Evolutionary conservation across 2,113 vertebrate species (phyloP), one percentile per base, ranked within the genome.

Genomic region (Eira barbara): DNA sequence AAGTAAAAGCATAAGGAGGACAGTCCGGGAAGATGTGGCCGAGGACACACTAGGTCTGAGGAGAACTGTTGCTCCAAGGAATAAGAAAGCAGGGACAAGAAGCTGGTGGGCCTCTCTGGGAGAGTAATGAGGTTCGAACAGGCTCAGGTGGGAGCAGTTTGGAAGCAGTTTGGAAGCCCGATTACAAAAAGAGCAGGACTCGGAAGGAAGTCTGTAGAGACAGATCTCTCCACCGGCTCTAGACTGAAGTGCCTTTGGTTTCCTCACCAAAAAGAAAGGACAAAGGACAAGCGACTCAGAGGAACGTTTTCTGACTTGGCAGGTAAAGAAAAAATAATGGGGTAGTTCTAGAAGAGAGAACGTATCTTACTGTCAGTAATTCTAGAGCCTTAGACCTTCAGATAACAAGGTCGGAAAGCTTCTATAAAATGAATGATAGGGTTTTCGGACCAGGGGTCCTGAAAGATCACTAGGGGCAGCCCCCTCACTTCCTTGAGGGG

Each of bases 241-340:
- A 74, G 45, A 23, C 29, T 52, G 49, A 55, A 83, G 34, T 13
- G 6, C 31, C 2, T 42, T 90, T 61, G 36, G 59, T 81, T 95
- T 97, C 55, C 42, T 87, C 55, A 69, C 61, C 67, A 90, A 96
- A 61, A 76, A 94, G 59, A 47, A 85, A 36, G 36, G 47, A 47
- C 57, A 25, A 55, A 93, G 76, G 71, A 82, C 29, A 78, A 45
- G 55, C 86, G 74, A 94, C 55, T 95, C 83, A 83, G 73, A 79
- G 93, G 63, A 76, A 87, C 95, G 20, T 65, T 47, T 74, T 96
- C 86, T 91, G 76, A 97, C 79, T n/a, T 90, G 31, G 25, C 80
- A 67, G 84, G 91, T 98, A 97, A 93, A 92, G 84, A 57, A 59
- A 83, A 95, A 74, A 20, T 80, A 89, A 84, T 57, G 7, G 55